Percentiles rank a stretch among this genome's conserved stretches.
Conservation (phyloP, 2,797 vertebrate genomes). For the Hydrophis major region DNA sequence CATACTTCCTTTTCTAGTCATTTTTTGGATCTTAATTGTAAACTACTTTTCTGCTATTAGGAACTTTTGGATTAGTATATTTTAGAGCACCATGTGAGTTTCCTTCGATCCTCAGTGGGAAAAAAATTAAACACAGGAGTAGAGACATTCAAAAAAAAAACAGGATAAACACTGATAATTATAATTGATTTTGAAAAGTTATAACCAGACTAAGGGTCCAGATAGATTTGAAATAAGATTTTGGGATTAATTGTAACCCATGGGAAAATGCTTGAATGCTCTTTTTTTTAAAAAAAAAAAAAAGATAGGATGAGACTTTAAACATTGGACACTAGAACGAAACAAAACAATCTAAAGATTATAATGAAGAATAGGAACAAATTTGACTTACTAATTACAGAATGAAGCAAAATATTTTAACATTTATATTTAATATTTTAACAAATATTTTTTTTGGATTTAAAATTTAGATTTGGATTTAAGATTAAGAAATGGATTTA, state of each 20-base stretch:
- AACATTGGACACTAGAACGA: background rate
- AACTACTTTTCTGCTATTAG: too few species aligned
- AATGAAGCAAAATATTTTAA: background rate
- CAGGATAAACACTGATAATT: background rate
- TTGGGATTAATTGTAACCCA: background rate
- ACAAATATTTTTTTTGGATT: too few species aligned
- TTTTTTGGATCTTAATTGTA: too few species aligned
- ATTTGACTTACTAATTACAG: background rate
- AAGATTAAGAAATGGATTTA: background rate
- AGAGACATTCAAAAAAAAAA: background rate
- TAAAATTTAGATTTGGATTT: too few species aligned
- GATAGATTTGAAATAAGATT: background rate
- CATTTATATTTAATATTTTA: too few species aligned
- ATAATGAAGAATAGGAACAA: background rate
- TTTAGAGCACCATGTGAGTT: background rate
- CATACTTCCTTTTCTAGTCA: too few species aligned
- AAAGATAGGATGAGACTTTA: background rate
- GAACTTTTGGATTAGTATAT: too few species aligned
- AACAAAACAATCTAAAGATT: background rate
- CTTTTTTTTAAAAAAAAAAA: background rate
- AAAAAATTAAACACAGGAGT: background rate
- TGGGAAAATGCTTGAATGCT: background rate
- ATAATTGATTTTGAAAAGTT: background rate
- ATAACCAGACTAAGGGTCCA: background rate
- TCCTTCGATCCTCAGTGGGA: background rate